phyloP scores from a whole-genome alignment of 2,113 vertebrate species.

The Salvator merianae region DNA sequence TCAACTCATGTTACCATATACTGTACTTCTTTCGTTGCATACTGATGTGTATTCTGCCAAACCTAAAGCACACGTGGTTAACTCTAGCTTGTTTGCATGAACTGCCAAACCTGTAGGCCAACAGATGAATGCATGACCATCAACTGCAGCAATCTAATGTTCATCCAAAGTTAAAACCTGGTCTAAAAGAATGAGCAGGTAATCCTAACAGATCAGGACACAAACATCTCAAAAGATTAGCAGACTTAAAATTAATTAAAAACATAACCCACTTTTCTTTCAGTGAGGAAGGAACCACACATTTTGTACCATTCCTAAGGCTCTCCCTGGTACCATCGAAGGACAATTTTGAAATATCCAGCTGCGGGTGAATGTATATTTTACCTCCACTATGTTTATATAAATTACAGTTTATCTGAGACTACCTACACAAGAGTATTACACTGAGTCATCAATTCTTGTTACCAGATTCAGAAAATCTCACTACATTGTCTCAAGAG shows the following conservation, averaged over 20 bases:
- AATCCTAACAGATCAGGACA: slow-evolving; percentile 15
- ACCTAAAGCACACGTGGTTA: neutral
- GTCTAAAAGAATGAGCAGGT: neutral
- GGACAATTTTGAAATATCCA: neutral
- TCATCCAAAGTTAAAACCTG: slow-evolving; percentile 2
- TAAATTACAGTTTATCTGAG: neutral
- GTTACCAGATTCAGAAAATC: neutral
- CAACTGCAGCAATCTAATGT: neutral
- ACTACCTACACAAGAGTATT: neutral
- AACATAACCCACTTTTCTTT: neutral
- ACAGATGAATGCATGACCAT: neutral
- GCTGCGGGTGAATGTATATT: neutral
- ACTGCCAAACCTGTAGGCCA: neutral
- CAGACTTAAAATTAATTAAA: neutral
- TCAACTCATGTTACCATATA: neutral
- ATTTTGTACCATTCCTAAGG: neutral
- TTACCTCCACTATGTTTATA: neutral
- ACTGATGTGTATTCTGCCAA: accelerated
- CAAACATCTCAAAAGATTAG: slow-evolving; percentile 1
- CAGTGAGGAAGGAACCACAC: neutral
- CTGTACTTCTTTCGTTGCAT: neutral
- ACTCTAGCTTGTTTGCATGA: neutral
- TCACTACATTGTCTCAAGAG: neutral
- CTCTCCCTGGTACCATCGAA: neutral
- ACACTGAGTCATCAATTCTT: neutral